These are phyloP conservation scores for Agrochola circellaris DNA, from an alignment of 2,888 invertebrate genomes.

Conservation along the genomic window DNA sequence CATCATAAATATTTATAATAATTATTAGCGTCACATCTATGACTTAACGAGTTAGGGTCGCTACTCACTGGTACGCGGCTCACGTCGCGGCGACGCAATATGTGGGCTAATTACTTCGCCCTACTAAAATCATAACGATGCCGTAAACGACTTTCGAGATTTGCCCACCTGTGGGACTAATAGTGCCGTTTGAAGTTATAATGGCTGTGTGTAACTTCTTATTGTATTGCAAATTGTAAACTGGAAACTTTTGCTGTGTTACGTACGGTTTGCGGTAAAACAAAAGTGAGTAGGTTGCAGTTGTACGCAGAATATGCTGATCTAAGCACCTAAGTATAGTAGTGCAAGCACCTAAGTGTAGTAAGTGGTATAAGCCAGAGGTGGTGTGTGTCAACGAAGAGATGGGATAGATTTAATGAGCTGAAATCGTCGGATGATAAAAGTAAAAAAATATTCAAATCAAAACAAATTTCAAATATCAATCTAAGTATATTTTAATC, in stretches of 20 bases:
- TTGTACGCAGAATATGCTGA: not conserved
- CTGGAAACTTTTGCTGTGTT: slow-evolving; percentile 4
- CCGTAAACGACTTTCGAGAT: slow-evolving; percentile 62
- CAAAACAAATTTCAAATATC: too few species aligned
- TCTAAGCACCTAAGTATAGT: too few species aligned
- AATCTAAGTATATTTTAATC: too few species aligned
- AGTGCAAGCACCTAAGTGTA: too few species aligned
- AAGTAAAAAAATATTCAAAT: not conserved
- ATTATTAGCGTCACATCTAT: slow-evolving; percentile 17
- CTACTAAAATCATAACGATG: slow-evolving; percentile 63
- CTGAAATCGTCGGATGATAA: not conserved
- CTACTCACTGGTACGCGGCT: slow-evolving; percentile 44
- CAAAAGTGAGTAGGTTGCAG: not conserved
- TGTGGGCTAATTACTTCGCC: slow-evolving; percentile 66
- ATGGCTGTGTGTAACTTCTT: slow-evolving; percentile 46
- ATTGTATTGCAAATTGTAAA: slow-evolving; percentile 26
- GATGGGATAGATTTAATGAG: not conserved
- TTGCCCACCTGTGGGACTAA: slow-evolving; percentile 63
- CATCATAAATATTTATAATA: slow-evolving; percentile 23
- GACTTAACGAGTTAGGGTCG: slow-evolving; percentile 34
- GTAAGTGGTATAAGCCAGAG: not conserved
- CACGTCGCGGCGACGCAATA: slow-evolving; percentile 57
- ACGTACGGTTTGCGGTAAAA: too few species aligned
- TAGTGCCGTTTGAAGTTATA: slow-evolving; percentile 50
- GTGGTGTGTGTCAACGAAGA: too few species aligned